Base-by-base conservation (phyloP, 2,797 vertebrate species). In the Eospalax fontanierii region DNA sequence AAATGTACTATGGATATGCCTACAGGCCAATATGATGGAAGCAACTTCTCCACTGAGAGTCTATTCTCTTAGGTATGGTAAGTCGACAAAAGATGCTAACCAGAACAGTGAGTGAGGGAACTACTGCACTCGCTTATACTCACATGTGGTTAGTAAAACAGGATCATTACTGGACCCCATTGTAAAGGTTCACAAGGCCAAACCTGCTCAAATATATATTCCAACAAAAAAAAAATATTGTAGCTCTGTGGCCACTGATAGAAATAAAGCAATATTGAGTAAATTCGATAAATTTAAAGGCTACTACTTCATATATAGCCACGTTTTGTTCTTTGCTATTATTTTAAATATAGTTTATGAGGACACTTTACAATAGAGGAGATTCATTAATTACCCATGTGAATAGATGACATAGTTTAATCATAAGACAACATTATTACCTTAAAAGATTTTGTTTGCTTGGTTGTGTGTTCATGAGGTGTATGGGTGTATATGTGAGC, bases 331-430 rank as follows among this genome's bases (percentile, higher is more conserved):
- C 18, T 22, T 65, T 10, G 8, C 6, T n/a, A 83, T 46, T 75
- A 50, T 12, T 4, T 87, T 35, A 63, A 15, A n/a, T 84, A 30
- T 43, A 33, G n/a, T 59, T 90, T 76, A 89, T 5, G 68, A 3
- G 38, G 26, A 46, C 1, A 63, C 4, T 70, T 88, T 66, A 0
- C 8, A 75, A 63, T 63, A 87, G 80, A 80, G 30, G n/a, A 70
- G 10, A 33, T 43, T 35, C 24, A 70, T 59, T 91, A 81, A 87
- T 88, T 84, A 89, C 14, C 6, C 35, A 65, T 61, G 30, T 46
- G 24, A 89, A 76, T 30, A 95, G 33, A 70, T 86, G n/a, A 50
- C 15, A n/a, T 78, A 21, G 35, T 83, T 92, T 68, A 66, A 70
- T 94, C 43, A 59, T 33, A 79, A 43, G 14, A 90, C 14, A 95